Evolutionary conservation across 2,113 vertebrate species (phyloP).

Genomic region (Cyprinodon brontotheroides): DNA sequence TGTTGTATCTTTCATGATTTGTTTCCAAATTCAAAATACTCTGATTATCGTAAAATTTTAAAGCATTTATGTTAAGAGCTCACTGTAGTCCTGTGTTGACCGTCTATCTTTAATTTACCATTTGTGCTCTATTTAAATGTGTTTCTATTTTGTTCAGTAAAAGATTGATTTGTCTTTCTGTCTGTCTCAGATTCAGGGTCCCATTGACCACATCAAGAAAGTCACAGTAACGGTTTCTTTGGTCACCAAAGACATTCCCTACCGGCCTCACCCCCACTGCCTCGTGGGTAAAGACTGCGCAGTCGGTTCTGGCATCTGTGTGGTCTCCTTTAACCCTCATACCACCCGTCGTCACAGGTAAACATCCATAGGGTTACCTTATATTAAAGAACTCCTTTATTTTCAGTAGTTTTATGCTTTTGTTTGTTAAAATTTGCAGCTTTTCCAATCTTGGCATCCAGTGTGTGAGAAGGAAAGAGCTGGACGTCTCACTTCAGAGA

Average conservation of each 20-base stretch:
- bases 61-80: neutral
- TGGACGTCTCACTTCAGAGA: constrained; percentile 85
- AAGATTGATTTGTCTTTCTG: neutral
- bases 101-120: neutral
- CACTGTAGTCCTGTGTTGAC: neutral
- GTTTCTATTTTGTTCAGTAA: neutral
- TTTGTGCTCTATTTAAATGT: neutral
- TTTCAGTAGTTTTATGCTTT: neutral
- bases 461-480: constrained; percentile 91
- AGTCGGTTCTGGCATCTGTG: constrained; percentile 80
- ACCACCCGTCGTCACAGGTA: constrained; percentile 86
- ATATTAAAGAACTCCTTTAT: neutral
- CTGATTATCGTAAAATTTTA: neutral
- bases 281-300: constrained; percentile 94
- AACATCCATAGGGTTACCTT: neutral
- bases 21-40: no score
- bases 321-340: constrained; percentile 83
- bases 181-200: constrained; percentile 76
- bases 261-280: constrained; percentile 92
- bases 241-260: constrained; percentile 91
- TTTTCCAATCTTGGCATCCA: constrained; percentile 94
- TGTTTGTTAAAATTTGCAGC: constrained; percentile 57
- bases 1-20: no score
- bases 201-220: constrained; percentile 77
- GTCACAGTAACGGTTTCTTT: constrained; percentile 86